Evolutionary conservation across 2,797 vertebrate species (phyloP).

Genomic region (Sebastes wilsoni): DNA sequence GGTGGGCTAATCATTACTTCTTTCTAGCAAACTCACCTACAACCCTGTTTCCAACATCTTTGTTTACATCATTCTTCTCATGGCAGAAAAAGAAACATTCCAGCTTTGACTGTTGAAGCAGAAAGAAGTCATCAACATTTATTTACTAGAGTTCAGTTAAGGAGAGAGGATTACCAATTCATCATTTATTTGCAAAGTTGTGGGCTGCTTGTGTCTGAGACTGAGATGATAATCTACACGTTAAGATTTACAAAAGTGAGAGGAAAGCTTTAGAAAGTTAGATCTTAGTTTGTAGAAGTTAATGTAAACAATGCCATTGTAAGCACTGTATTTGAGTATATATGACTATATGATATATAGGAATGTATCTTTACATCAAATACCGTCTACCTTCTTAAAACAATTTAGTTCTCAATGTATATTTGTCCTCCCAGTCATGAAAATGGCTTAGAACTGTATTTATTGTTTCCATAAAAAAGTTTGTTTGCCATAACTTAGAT

Average conservation of each 20-base stretch:
- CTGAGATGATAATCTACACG: not conserved
- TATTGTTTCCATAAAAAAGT: not conserved
- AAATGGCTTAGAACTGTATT: not conserved
- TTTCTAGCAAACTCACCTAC: not conserved
- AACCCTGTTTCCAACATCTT: slow-evolving; percentile 1
- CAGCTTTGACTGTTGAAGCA: not conserved
- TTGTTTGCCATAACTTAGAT: not conserved
- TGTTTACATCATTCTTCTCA: not conserved
- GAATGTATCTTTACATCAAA: not conserved
- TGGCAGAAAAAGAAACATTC: not conserved
- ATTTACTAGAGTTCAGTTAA: slow-evolving; percentile 14
- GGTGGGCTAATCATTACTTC: slow-evolving; percentile 41
- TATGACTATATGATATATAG: not conserved
- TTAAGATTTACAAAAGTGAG: not conserved
- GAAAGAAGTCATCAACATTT: slow-evolving; percentile 14
- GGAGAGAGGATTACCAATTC: not conserved
- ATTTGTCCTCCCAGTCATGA: not conserved
- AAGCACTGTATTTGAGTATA: not conserved
- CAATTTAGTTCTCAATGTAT: not conserved
- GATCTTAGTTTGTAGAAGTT: not conserved
- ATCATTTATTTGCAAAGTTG: not conserved
- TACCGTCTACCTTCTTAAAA: not conserved
- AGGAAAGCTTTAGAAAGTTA: not conserved
- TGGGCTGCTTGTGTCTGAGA: not conserved
- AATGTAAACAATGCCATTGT: not conserved